Percentiles rank a stretch among this genome's conserved stretches.
These are phyloP conservation scores for Pterostichus niger DNA, from an alignment of 2,888 invertebrate species.

Conservation along the genomic window DNA sequence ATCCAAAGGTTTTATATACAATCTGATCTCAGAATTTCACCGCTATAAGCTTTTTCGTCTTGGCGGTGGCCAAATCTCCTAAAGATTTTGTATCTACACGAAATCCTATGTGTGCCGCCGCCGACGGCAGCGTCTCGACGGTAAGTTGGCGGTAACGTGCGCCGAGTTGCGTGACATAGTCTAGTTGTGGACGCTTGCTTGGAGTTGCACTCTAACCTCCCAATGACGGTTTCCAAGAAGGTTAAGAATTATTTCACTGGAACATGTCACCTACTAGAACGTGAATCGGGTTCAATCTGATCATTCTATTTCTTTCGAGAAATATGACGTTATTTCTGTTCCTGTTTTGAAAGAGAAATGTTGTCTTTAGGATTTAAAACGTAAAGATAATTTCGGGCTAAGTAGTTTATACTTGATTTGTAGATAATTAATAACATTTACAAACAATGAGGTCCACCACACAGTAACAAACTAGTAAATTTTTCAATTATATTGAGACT, in stretches of 20 bases:
- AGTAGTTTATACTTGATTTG: too few species aligned
- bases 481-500: too few species aligned
- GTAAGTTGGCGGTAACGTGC: slow-evolving; percentile 13
- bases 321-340: slow-evolving; percentile 16
- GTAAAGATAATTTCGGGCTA: too few species aligned
- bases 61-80: slow-evolving; percentile 52
- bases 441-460: too few species aligned
- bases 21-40: slow-evolving; percentile 59
- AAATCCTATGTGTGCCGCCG: slow-evolving; percentile 12
- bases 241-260: slow-evolving; percentile 46
- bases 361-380: too few species aligned
- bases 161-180: slow-evolving; percentile 52
- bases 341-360: too few species aligned
- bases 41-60: slow-evolving; percentile 45
- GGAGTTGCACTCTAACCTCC: slow-evolving; percentile 23
- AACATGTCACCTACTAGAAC: slow-evolving; percentile 28
- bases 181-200: slow-evolving; percentile 1
- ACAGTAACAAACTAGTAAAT: too few species aligned
- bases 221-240: slow-evolving; percentile 45
- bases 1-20: slow-evolving; percentile 64
- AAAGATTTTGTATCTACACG: slow-evolving; percentile 63
- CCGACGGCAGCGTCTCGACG: neutral
- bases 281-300: slow-evolving; percentile 23
- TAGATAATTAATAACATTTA: too few species aligned
- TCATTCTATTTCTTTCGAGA: slow-evolving; percentile 8